A percentile compares a stretch with the other conserved stretches of the same genome.
Conservation (phyloP, 2,797 vertebrate genomes). For the Peromyscus melanophrys region DNA sequence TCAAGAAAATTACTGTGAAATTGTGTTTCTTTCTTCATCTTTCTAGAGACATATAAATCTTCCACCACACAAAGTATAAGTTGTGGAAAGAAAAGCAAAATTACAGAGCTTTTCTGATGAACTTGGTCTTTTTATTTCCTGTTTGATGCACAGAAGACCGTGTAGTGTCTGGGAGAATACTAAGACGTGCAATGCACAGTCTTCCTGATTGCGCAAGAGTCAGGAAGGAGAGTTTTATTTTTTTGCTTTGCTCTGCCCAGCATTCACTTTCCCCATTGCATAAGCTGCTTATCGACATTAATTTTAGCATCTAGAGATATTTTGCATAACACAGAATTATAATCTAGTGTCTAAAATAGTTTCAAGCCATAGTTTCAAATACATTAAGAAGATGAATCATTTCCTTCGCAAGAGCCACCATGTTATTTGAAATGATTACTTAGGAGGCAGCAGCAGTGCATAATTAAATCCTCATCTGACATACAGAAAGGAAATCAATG, state of each 20-base stretch:
- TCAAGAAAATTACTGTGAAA: slow-evolving; percentile 22
- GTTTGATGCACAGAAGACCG: slow-evolving; percentile 10
- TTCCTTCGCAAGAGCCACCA: slow-evolving; percentile 74
- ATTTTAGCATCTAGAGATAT: slow-evolving; percentile 83
- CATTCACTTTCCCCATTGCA: slow-evolving; percentile 80
- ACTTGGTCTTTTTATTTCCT: background rate
- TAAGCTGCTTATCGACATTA: slow-evolving; percentile 84
- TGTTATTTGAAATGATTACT: slow-evolving; percentile 82
- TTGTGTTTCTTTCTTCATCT: slow-evolving; percentile 24
- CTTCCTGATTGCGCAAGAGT: slow-evolving; percentile 41
- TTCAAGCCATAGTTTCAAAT: slow-evolving; percentile 77
- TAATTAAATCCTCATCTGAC: slow-evolving; percentile 78
- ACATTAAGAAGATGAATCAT: slow-evolving; percentile 83
- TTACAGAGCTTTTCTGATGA: background rate
- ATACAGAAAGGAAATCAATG: slow-evolving; percentile 72
- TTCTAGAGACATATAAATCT: background rate
- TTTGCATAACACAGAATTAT: slow-evolving; percentile 83
- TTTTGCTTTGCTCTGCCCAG: slow-evolving; percentile 74
- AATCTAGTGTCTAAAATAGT: slow-evolving; percentile 82
- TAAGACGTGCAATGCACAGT: slow-evolving; percentile 28
- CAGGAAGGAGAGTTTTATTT: slow-evolving; percentile 72
- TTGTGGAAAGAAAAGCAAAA: background rate
- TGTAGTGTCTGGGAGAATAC: slow-evolving; percentile 2
- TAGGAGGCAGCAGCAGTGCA: slow-evolving; percentile 75
- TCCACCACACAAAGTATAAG: background rate